phyloP scores from a whole-genome alignment of 2,888 invertebrate species.

The Leuctra nigra region DNA sequence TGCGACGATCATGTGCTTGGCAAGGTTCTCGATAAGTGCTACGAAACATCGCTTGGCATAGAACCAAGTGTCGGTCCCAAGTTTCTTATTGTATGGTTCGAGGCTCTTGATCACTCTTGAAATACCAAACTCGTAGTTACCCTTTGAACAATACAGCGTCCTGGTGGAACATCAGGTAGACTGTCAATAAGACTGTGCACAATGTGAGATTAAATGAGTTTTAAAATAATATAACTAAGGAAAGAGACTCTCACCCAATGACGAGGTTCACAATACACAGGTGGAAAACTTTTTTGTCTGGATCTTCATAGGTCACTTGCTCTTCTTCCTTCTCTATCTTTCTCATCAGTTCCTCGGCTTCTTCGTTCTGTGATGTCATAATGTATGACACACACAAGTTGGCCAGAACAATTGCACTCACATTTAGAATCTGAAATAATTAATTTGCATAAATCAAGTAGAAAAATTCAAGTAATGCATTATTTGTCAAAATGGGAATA shows the following conservation, averaged over 20 bases:
- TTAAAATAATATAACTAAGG: not conserved
- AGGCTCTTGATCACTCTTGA: constrained; percentile 95
- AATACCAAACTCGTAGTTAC: constrained; percentile 98
- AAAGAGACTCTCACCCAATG: constrained; percentile 53
- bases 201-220: constrained; percentile 17
- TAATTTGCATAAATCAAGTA: not conserved
- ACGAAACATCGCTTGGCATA: constrained; percentile 95
- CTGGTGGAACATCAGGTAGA: constrained; percentile 45
- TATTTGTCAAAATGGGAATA: not conserved
- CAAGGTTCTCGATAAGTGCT: constrained; percentile 83
- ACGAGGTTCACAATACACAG: constrained; percentile 97
- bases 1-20: constrained; percentile 84
- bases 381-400: constrained; percentile 98
- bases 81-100: constrained; percentile 86
- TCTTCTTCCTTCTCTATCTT: constrained; percentile 99
- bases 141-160: constrained; percentile 96
- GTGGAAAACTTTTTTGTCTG: constrained; percentile 90
- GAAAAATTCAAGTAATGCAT: not conserved
- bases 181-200: constrained; percentile 21
- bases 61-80: constrained; percentile 98
- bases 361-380: constrained; percentile 98
- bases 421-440: constrained; percentile 39
- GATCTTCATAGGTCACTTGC: constrained; percentile 82
- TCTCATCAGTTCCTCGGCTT: constrained; percentile 97
- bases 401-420: constrained; percentile 96